These are phyloP conservation scores for Mimas tiliae DNA, from an alignment of 2,888 invertebrate genomes.

Conservation along the genomic window DNA sequence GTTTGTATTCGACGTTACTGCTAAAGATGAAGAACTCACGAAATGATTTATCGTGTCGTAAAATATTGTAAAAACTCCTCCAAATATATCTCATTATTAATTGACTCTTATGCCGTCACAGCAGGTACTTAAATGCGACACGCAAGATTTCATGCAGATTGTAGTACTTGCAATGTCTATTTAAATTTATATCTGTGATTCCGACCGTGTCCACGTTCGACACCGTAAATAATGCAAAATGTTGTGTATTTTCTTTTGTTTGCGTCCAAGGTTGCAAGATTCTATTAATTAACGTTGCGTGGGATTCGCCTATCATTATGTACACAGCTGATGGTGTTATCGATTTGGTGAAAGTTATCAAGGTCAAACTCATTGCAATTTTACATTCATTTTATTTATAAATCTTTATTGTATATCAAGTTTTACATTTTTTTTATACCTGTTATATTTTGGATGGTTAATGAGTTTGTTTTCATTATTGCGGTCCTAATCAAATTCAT, in stretches of 20 bases:
- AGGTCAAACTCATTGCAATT: background rate
- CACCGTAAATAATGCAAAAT: constrained; percentile 6
- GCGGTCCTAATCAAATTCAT: too few species aligned
- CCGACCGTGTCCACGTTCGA: background rate
- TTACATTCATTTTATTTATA: background rate
- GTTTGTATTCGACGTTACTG: too few species aligned
- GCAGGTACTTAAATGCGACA: too few species aligned
- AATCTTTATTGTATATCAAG: background rate
- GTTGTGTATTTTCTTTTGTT: constrained; percentile 1
- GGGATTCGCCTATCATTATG: background rate
- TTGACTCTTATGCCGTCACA: too few species aligned
- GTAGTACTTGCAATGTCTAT: too few species aligned
- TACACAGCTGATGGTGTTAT: constrained; percentile 11
- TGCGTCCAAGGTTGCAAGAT: constrained; percentile 1
- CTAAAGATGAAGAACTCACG: too few species aligned
- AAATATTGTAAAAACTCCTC: too few species aligned
- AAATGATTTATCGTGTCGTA: too few species aligned
- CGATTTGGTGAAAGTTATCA: background rate
- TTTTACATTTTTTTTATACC: too few species aligned
- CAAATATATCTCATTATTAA: too few species aligned
- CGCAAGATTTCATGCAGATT: too few species aligned
- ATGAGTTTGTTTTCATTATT: too few species aligned
- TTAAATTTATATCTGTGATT: background rate
- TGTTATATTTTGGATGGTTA: background rate
- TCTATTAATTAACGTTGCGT: constrained; percentile 19